Evolutionary conservation across 2,888 invertebrate genomes (phyloP).

Genomic region (Onthophagus sagittarius): DNA sequence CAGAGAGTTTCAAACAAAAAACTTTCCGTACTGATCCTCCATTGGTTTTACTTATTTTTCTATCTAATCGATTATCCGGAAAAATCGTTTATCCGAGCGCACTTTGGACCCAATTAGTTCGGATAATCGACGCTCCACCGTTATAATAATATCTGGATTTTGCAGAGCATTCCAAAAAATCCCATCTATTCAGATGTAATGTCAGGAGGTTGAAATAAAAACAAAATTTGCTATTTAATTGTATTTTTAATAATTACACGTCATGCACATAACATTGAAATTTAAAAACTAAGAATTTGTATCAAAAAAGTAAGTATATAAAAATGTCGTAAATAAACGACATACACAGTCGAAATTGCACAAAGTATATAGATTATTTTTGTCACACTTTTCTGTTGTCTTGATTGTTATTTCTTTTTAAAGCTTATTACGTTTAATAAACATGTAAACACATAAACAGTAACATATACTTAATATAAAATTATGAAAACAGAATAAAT

Average conservation of each 20-base stretch:
- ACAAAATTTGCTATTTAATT: background rate
- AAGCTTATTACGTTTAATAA: too few relatives aligned
- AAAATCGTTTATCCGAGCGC: too few relatives aligned
- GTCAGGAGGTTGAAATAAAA: too few relatives aligned
- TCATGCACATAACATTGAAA: background rate
- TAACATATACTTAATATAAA: background rate
- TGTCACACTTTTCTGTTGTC: background rate
- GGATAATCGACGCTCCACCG: too few relatives aligned
- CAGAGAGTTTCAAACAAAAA: too few relatives aligned
- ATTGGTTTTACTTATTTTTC: too few relatives aligned
- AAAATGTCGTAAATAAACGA: background rate
- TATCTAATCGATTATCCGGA: too few relatives aligned
- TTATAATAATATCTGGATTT: too few relatives aligned
- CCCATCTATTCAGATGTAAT: too few relatives aligned
- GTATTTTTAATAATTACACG: slow-evolving; percentile 10
- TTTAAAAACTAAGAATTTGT: background rate
- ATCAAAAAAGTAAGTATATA: background rate
- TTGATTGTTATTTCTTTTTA: background rate
- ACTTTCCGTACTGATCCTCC: too few relatives aligned
- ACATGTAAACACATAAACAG: background rate
- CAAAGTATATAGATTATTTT: background rate
- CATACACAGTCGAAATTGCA: background rate
- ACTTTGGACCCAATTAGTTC: too few relatives aligned
- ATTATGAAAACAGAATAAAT: background rate
- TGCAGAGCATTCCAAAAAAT: too few relatives aligned